These are phyloP conservation scores for Halcyon leucocephala DNA, from an alignment of 2,797 vertebrate species.

Conservation along the genomic window DNA sequence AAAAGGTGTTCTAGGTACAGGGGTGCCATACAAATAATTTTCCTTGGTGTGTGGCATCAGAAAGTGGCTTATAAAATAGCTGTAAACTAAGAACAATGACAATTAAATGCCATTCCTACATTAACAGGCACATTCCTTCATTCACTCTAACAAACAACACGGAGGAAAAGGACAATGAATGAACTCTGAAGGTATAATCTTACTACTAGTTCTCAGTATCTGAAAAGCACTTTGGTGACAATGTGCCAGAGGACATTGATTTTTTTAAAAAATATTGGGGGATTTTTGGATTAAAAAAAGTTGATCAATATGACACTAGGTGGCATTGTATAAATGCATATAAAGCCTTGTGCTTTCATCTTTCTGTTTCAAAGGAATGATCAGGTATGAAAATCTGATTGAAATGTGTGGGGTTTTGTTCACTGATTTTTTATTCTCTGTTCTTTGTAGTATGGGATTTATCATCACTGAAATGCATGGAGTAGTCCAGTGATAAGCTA, in stretches of 20 bases:
- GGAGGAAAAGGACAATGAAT: not conserved
- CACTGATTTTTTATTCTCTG: not conserved
- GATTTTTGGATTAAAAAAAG: not conserved
- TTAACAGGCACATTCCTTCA: not conserved
- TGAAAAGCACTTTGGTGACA: not conserved
- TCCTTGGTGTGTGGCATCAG: not conserved
- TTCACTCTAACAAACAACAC: not conserved
- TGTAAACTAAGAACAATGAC: not conserved
- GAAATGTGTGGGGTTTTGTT: not conserved
- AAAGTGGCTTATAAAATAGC: not conserved
- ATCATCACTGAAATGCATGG: not conserved
- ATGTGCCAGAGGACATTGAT: not conserved
- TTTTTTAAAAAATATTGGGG: not conserved
- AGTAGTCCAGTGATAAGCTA: not conserved
- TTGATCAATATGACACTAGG: constrained; percentile 47
- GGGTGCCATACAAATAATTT: fast-evolving
- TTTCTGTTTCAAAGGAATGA: not conserved
- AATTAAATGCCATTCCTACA: not conserved
- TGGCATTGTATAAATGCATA: constrained; percentile 58
- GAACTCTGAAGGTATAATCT: not conserved
- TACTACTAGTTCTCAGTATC: not conserved
- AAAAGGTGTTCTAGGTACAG: not conserved
- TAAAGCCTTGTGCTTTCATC: not conserved
- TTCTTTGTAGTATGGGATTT: not conserved
- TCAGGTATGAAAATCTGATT: not conserved